A percentile compares a stretch with the other conserved stretches of the same genome.
Evolutionary conservation across 2,113 vertebrate species (phyloP).

Genomic region (Eidolon helvum): DNA sequence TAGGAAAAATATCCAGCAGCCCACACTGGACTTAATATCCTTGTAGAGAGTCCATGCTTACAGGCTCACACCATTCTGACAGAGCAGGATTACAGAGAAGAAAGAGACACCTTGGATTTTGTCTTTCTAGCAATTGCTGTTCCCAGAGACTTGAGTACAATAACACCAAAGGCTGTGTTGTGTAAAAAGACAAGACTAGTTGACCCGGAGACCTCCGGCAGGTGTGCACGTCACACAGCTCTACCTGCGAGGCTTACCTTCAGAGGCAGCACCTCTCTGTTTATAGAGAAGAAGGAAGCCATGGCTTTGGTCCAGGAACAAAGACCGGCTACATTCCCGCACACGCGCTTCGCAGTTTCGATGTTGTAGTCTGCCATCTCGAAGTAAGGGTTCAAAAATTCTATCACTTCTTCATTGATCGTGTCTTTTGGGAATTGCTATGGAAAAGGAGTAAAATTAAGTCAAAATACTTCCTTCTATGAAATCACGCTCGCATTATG

Average conservation of each 20-base stretch:
- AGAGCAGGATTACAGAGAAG: background rate
- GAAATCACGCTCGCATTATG: background rate
- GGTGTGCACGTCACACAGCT: fast-evolving
- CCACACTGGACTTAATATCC: background rate
- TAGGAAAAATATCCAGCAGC: background rate
- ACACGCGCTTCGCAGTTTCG: slow-evolving; percentile 94
- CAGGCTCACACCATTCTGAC: background rate
- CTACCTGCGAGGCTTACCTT: slow-evolving; percentile 85
- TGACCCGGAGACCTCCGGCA: background rate
- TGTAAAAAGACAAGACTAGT: background rate
- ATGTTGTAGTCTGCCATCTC: slow-evolving; percentile 96
- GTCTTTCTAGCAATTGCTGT: background rate
- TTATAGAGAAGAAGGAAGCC: slow-evolving; percentile 95
- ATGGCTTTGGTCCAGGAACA: slow-evolving; percentile 98
- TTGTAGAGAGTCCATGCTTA: background rate
- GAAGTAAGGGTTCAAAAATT: slow-evolving; percentile 95
- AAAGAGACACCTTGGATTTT: background rate
- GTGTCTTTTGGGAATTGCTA: slow-evolving; percentile 98
- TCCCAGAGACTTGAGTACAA: background rate
- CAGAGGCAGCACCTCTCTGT: slow-evolving; percentile 96
- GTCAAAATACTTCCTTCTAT: background rate
- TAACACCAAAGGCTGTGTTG: background rate
- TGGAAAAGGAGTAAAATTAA: background rate
- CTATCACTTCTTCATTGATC: slow-evolving; percentile 96
- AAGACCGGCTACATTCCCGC: slow-evolving; percentile 96